phyloP scores from a whole-genome alignment of 2,113 vertebrate species.

The Eira barbara region DNA sequence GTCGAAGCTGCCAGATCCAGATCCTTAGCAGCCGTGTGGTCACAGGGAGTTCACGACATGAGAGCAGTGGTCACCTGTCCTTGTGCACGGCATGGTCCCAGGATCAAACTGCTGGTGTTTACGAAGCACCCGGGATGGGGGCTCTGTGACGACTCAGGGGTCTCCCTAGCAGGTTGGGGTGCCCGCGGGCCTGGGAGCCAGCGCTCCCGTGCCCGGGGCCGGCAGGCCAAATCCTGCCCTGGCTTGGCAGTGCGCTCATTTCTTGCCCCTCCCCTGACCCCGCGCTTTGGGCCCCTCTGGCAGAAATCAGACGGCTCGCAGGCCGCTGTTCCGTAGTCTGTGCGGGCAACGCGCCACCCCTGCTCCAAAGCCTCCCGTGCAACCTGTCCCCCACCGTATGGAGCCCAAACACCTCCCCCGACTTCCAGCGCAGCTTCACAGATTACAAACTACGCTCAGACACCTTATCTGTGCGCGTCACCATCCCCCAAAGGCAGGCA shows the following conservation, averaged over 20 bases:
- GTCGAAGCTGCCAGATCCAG: background rate
- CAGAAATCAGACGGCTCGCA: background rate
- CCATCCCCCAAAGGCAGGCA: background rate
- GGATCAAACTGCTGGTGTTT: too few species aligned
- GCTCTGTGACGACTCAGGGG: accelerated
- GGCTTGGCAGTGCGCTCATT: background rate
- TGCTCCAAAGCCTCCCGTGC: background rate
- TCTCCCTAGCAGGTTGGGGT: background rate
- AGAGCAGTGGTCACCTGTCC: too few species aligned
- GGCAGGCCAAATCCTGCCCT: background rate
- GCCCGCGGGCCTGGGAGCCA: too few species aligned
- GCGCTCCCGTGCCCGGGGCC: accelerated
- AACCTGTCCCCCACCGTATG: background rate
- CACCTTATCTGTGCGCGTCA: accelerated
- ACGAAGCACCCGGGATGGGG: background rate
- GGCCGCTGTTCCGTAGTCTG: background rate
- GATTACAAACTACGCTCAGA: accelerated
- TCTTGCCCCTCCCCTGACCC: background rate
- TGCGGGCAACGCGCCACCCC: accelerated
- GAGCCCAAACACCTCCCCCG: background rate
- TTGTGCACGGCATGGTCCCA: accelerated
- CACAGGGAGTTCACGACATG: accelerated
- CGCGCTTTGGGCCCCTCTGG: background rate
- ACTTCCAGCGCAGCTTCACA: background rate
- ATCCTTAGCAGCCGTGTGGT: background rate